Evolutionary conservation across 2,113 vertebrate species (phyloP).

Genomic region (Crotalus viridis): DNA sequence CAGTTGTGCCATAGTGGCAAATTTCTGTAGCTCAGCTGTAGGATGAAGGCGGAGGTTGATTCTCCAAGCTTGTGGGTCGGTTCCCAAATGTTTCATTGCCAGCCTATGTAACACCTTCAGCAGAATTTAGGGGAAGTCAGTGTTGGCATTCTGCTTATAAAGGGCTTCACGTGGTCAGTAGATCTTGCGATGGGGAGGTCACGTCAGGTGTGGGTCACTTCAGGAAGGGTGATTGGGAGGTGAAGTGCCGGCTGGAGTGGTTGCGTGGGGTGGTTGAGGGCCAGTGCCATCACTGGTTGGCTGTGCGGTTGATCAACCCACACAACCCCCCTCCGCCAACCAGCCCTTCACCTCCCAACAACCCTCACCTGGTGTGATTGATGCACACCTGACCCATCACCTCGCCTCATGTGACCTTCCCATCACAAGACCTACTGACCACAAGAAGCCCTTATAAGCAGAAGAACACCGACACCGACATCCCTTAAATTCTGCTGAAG

Average conservation of each 20-base stretch:
- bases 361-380: too few species aligned
- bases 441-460: not conserved
- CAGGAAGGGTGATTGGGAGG: not conserved
- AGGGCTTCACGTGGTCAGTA: not conserved
- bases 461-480: not conserved
- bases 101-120: not conserved
- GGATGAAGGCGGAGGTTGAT: too few species aligned
- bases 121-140: not conserved
- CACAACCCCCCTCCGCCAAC: not conserved
- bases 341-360: not conserved
- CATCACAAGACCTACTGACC: not conserved
- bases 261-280: not conserved
- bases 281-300: not conserved
- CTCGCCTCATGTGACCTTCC: not conserved
- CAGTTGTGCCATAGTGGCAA: not conserved
- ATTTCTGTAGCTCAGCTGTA: not conserved
- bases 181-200: not conserved
- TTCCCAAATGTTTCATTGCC: not conserved
- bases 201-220: too few species aligned
- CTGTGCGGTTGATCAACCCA: not conserved
- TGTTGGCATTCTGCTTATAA: not conserved
- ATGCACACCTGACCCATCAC: not conserved
- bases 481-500: not conserved
- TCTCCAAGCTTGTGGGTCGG: not conserved
- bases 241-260: too few species aligned